phyloP scores from a whole-genome alignment of 2,797 vertebrate genomes.

The Catostomus latipinnis region DNA sequence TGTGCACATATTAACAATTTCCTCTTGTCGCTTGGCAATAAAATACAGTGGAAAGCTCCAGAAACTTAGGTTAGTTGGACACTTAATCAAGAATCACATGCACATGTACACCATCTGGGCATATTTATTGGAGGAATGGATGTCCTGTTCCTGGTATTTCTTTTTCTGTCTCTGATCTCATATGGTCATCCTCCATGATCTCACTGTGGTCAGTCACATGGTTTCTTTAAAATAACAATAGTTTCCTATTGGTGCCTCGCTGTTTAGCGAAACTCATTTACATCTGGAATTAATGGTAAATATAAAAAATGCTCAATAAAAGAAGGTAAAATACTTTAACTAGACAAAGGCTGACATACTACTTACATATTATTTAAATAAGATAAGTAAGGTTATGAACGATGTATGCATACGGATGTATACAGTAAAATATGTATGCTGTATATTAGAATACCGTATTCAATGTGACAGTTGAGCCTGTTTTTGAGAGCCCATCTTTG shows the following conservation, averaged over 20 bases:
- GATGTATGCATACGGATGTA: no score
- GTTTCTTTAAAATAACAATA: not conserved
- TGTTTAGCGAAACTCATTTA: not conserved
- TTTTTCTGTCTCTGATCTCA: slow-evolving; percentile 60
- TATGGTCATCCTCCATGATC: slow-evolving; percentile 39
- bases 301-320: not conserved
- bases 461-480: no score
- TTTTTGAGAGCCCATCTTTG: no score
- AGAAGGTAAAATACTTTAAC: not conserved
- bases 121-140: slow-evolving; percentile 60
- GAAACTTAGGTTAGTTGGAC: slow-evolving; percentile 54
- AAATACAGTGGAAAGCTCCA: slow-evolving; percentile 39
- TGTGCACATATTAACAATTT: slow-evolving; percentile 52
- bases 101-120: slow-evolving; percentile 71
- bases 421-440: no score
- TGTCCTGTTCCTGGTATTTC: slow-evolving; percentile 53
- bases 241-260: not conserved
- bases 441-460: no score
- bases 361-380: no score
- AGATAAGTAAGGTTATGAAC: no score
- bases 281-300: not conserved
- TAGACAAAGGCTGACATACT: not conserved
- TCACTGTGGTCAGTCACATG: slow-evolving; percentile 25
- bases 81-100: slow-evolving; percentile 55
- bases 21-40: slow-evolving; percentile 52